These are phyloP conservation scores for Planiliza haematocheilus DNA, from an alignment of 2,113 vertebrate species.

Conservation along the genomic window DNA sequence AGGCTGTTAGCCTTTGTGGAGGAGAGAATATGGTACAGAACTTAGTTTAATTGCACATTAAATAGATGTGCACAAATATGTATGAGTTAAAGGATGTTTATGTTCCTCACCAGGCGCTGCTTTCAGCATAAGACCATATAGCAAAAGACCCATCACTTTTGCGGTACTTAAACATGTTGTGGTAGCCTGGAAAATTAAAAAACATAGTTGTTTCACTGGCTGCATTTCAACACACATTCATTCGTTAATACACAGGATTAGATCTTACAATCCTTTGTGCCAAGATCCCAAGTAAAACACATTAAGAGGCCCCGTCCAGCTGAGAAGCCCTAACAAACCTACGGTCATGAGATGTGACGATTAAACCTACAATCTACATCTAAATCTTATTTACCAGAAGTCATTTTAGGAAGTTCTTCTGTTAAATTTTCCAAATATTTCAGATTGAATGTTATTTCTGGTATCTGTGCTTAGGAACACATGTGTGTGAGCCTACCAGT, in stretches of 20 bases:
- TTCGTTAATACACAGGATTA: too few relatives aligned
- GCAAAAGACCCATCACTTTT: constrained; percentile 73
- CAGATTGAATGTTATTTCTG: background rate
- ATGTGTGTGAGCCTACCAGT: constrained; percentile 58
- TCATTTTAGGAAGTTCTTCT: background rate
- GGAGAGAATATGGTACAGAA: background rate
- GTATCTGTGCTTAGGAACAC: too few relatives aligned
- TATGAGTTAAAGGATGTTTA: background rate
- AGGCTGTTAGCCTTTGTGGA: constrained; percentile 89
- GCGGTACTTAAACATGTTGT: constrained; percentile 49
- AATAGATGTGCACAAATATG: fast-evolving
- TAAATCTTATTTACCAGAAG: fast-evolving
- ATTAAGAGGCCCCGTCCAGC: too few relatives aligned
- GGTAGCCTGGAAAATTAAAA: constrained; percentile 47
- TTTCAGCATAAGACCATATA: fast-evolving
- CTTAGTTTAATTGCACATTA: background rate
- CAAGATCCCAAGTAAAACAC: too few relatives aligned
- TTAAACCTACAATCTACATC: too few relatives aligned
- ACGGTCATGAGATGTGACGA: too few relatives aligned
- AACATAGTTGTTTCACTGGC: background rate
- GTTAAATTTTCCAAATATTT: too few relatives aligned
- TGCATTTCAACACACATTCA: too few relatives aligned
- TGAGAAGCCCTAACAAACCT: too few relatives aligned
- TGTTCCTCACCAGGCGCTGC: constrained; percentile 59
- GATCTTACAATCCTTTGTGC: too few relatives aligned